A percentile compares a stretch with the other conserved stretches of the same genome.
phyloP scores from a whole-genome alignment of 2,797 vertebrate genomes.

The Harpagifer antarcticus region DNA sequence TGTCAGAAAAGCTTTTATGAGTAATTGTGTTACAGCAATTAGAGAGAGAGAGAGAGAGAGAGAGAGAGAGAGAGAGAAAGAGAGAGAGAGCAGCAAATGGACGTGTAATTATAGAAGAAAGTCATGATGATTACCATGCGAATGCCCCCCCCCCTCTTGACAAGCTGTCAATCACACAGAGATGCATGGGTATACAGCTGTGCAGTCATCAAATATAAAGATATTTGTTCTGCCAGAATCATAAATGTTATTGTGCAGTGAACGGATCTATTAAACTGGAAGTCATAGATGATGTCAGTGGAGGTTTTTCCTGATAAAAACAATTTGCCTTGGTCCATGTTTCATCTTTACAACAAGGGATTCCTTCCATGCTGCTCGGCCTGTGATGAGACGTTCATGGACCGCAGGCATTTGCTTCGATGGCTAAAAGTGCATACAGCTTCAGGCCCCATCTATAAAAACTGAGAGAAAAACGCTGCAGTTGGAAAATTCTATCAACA shows the following conservation, averaged over 20 bases:
- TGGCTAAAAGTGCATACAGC: constrained; percentile 16
- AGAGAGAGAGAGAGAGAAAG: neutral
- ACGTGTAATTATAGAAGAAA: neutral
- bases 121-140: neutral
- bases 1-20: constrained; percentile 4
- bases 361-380: constrained; percentile 26
- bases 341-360: constrained; percentile 30
- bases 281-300: neutral
- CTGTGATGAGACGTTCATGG: constrained; percentile 16
- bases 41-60: no score
- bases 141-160: neutral
- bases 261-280: no score
- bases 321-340: neutral
- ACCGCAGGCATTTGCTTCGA: constrained; percentile 36
- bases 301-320: constrained; percentile 7
- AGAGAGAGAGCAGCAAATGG: neutral
- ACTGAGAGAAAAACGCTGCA: constrained; percentile 15
- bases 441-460: constrained; percentile 37
- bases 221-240: neutral
- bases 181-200: neutral
- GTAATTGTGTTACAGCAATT: neutral
- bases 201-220: neutral
- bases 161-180: neutral
- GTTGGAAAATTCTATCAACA: constrained; percentile 27
- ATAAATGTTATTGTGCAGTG: neutral